A percentile compares a stretch with the other conserved stretches of the same genome.
These are phyloP conservation scores for Drosophila demipolita DNA, from an alignment of 2,888 invertebrate species.

Conservation along the genomic window DNA sequence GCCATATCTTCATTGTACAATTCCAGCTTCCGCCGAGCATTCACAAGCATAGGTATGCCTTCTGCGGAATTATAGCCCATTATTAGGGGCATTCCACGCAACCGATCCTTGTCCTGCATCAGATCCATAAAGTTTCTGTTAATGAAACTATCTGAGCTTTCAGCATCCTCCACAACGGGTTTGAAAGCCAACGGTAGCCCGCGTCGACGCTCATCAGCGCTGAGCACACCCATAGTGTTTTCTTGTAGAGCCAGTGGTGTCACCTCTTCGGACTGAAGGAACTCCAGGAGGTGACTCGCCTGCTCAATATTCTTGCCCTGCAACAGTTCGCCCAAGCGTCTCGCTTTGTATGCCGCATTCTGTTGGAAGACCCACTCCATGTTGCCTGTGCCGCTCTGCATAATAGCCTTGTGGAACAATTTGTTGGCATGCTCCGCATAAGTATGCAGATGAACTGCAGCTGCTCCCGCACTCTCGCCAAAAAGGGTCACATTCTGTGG, in stretches of 20 bases:
- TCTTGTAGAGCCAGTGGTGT: conserved; percentile 56
- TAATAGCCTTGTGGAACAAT: conserved; percentile 83
- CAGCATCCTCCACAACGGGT: conserved; percentile 78
- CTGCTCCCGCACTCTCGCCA: conserved; percentile 83
- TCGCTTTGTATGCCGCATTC: conserved; percentile 65
- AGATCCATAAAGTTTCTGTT: conserved; percentile 84
- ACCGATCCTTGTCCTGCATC: conserved; percentile 81
- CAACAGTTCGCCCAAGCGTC: conserved; percentile 72
- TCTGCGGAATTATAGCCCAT: conserved; percentile 87
- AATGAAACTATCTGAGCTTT: conserved; percentile 78
- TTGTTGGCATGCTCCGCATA: conserved; percentile 77
- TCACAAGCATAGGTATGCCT: conserved; percentile 84
- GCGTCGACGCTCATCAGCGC: conserved; percentile 79
- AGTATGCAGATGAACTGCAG: conserved; percentile 81
- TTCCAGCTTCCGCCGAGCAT: conserved; percentile 72
- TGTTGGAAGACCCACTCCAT: conserved; percentile 83
- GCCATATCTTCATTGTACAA: conserved; percentile 74
- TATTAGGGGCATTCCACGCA: conserved; percentile 86
- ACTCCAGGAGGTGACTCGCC: conserved; percentile 50
- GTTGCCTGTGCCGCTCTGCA: conserved; percentile 82
- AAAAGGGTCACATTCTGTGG: conserved; percentile 82
- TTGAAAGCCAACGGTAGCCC: conserved; percentile 78
- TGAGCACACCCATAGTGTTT: conserved; percentile 58
- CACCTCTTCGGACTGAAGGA: conserved; percentile 69
- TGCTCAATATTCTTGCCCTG: conserved; percentile 55